phyloP scores from a whole-genome alignment of 37 sponge, comb jelly and placozoan genomes.

The Crambe crambe region DNA sequence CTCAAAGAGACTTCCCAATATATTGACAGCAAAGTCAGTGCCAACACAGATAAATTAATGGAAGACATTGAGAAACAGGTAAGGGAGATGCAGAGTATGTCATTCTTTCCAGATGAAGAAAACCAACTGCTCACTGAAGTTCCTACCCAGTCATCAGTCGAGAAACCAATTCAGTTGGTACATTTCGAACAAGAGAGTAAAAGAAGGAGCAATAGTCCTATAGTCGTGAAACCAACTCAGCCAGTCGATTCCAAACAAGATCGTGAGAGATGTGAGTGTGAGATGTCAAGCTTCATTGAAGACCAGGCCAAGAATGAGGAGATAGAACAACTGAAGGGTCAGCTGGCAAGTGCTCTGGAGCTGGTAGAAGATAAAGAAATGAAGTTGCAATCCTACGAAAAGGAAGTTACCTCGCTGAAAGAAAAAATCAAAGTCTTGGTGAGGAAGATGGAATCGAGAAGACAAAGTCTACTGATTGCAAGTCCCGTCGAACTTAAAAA shows the following conservation, averaged over 20 bases:
- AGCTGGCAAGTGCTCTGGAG: not conserved
- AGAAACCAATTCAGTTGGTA: not conserved
- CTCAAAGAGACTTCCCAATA: constrained; percentile 14
- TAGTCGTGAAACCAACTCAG: too few relatives aligned
- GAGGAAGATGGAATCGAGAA: not conserved
- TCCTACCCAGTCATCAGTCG: not conserved
- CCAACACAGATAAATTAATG: not conserved
- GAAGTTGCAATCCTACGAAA: not conserved
- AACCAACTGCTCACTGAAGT: not conserved
- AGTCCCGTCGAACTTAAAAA: not conserved
- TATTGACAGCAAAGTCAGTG: not conserved
- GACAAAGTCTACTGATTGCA: not conserved
- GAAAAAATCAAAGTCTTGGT: not conserved
- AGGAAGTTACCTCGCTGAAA: not conserved
- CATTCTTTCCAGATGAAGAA: not conserved
- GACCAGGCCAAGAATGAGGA: not conserved
- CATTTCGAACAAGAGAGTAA: not conserved
- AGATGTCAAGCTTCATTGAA: not conserved
- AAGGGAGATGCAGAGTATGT: not conserved
- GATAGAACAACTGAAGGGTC: not conserved
- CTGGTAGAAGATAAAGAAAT: not conserved
- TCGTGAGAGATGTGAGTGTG: too few relatives aligned
- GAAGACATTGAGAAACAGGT: not conserved
- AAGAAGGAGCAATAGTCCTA: too few relatives aligned
- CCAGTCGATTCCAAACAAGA: not conserved